A percentile compares a stretch with the other conserved stretches of the same genome.
These are phyloP conservation scores for Tinamus guttatus DNA, from an alignment of 2,113 vertebrate species.

Conservation along the genomic window DNA sequence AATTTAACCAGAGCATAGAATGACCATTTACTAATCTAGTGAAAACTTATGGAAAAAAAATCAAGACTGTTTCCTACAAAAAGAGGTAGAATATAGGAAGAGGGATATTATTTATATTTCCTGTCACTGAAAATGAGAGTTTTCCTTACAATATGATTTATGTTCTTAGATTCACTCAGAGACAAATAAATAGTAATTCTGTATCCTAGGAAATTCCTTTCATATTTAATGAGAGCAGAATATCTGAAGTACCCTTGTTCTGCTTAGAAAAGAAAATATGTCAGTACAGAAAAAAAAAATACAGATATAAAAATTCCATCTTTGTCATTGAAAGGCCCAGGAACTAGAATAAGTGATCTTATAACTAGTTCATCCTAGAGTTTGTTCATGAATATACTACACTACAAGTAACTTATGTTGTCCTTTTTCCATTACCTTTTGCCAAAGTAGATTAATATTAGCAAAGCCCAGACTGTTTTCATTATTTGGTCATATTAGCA, in stretches of 20 bases:
- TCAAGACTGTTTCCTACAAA: neutral
- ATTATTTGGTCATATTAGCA: neutral
- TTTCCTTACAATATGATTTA: neutral
- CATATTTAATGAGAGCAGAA: neutral
- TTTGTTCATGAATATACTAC: neutral
- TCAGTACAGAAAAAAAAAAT: neutral
- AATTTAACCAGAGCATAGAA: neutral
- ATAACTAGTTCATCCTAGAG: neutral
- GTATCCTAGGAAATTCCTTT: neutral
- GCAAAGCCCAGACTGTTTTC: accelerated
- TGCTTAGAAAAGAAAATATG: neutral
- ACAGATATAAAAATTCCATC: neutral
- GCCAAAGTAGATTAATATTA: neutral
- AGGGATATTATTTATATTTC: neutral
- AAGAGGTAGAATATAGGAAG: neutral
- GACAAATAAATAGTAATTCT: neutral
- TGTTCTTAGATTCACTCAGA: neutral
- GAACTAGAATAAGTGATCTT: neutral
- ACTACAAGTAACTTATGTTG: neutral
- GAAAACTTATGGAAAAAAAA: neutral
- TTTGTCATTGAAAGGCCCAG: neutral
- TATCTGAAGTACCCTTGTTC: neutral
- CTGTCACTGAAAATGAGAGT: neutral
- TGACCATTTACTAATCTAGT: neutral
- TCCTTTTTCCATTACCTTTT: neutral